A percentile compares a stretch with the other conserved stretches of the same genome.
These are phyloP conservation scores for Coleophora deauratella DNA, from an alignment of 2,888 invertebrate species.

Conservation along the genomic window DNA sequence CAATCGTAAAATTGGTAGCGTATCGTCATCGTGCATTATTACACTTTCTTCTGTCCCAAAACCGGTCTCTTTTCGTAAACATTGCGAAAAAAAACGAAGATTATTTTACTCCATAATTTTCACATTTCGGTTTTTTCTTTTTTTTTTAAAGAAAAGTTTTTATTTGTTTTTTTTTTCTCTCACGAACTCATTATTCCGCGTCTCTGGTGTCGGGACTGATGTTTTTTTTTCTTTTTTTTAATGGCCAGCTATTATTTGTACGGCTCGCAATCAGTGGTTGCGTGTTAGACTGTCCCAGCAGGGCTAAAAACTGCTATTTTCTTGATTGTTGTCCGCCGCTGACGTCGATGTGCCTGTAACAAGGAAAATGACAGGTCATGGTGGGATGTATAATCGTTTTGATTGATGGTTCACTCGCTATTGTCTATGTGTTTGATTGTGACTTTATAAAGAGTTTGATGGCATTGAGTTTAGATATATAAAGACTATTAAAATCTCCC, in stretches of 20 bases:
- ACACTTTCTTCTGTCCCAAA: slow-evolving; percentile 61
- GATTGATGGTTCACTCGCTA: background rate
- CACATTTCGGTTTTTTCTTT: slow-evolving; percentile 14
- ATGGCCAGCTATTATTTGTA: slow-evolving; percentile 25
- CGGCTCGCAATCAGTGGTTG: slow-evolving; percentile 31
- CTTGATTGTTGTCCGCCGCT: slow-evolving; percentile 26
- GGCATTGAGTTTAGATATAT: too few relatives aligned
- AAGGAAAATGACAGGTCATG: slow-evolving; percentile 25
- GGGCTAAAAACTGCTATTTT: slow-evolving; percentile 30
- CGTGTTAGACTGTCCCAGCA: slow-evolving; percentile 17
- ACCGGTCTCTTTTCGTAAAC: slow-evolving; percentile 53
- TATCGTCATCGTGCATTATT: slow-evolving; percentile 50
- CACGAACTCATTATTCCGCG: slow-evolving; percentile 19
- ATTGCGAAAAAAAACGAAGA: slow-evolving; percentile 27
- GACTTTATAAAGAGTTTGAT: too few relatives aligned
- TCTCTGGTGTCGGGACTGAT: slow-evolving; percentile 21
- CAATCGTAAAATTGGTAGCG: slow-evolving; percentile 36
- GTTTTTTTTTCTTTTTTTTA: slow-evolving; percentile 14
- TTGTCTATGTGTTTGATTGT: too few relatives aligned
- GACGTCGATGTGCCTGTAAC: slow-evolving; percentile 44
- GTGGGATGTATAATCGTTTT: background rate
- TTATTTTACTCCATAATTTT: slow-evolving; percentile 11
- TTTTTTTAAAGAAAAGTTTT: too few relatives aligned
- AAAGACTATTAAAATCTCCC: too few relatives aligned
- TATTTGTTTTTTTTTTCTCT: slow-evolving; percentile 16